phyloP scores from a whole-genome alignment of 2,888 invertebrate species.

The Drosophila ezoana region DNA sequence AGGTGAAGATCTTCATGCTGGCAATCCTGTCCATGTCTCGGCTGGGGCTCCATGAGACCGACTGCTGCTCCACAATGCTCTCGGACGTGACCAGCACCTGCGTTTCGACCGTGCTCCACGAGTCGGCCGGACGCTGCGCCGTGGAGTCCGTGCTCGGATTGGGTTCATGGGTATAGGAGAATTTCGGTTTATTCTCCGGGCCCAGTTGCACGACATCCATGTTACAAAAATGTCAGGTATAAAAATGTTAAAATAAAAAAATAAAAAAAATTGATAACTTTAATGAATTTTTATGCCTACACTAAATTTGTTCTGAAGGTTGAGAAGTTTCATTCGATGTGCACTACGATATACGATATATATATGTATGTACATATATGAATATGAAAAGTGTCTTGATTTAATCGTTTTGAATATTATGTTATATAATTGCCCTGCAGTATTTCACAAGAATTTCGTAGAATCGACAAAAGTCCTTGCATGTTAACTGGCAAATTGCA shows the following conservation, averaged over 20 bases:
- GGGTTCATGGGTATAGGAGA: neutral
- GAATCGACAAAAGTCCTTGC: constrained; percentile 69
- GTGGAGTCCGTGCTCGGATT: neutral
- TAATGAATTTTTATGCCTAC: constrained; percentile 28
- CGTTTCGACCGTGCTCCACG: constrained; percentile 4
- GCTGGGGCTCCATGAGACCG: neutral
- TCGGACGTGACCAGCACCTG: neutral
- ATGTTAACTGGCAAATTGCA: constrained; percentile 64
- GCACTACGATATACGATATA: constrained; percentile 13
- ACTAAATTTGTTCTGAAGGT: constrained; percentile 17
- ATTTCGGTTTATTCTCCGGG: neutral
- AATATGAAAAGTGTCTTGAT: constrained; percentile 20
- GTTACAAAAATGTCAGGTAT: constrained; percentile 8
- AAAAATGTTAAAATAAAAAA: neutral
- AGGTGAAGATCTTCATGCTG: constrained; percentile 75
- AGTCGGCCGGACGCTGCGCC: neutral
- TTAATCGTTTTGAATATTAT: constrained; percentile 41
- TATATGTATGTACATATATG: no score
- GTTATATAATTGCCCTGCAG: constrained; percentile 37
- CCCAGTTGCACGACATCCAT: constrained; percentile 18
- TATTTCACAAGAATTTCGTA: constrained; percentile 63
- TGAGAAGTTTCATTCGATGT: constrained; percentile 38
- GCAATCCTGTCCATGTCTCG: constrained; percentile 28
- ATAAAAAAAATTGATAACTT: constrained; percentile 11
- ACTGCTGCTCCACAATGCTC: neutral